Evolutionary conservation across 2,113 vertebrate genomes (phyloP), one percentile per base, ranked within the genome.

Genomic region (Conger conger): DNA sequence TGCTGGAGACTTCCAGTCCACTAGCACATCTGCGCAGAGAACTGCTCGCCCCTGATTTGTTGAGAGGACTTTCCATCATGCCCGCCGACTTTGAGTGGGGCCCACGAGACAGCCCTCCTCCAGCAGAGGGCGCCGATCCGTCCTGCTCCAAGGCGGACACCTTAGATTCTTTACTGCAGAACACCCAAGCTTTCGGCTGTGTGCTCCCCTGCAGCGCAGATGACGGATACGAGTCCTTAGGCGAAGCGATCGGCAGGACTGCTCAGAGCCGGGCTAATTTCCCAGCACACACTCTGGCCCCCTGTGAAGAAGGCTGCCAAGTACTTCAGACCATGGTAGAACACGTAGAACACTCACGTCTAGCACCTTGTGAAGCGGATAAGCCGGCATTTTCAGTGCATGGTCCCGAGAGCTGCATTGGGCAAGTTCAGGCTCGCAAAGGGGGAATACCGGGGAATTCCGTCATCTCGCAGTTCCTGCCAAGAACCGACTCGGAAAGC

Each of bases 1-100:
- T 0, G 5, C 30, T 82, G 30, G 80, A 35, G 76, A 35, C 76
- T 30, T 9, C 30, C 18, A 23, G 33, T 81, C 30, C 40, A 11
- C 84, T 81, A 33, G 23, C 73, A 78, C 81, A 17, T 63, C 83
- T 40, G 0, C 13, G 50, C 54, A 36, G 42, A 42, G 37, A 30
- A 33, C 78, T 60, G 27, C n/a, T 36, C 30, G 82, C 83, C 9
- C 23, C 45, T 63, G 1, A 8, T 79, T 87, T 82, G 17, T 8
- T 38, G 4, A 33, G 23, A 8, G 36, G 23, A 80, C 83, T 78
- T 1, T 79, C 89, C 76, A 1, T 7, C 0, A 57, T 89, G 36
- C 50, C 40, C n/a, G 87, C 54, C 81, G 90, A 91, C 27, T 86
- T 88, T 78, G 88, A 87, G 1, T 90, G 91, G 86, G 87, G 88